Conservation (phyloP, 2,113 vertebrate genomes). For the Ciconia stormi region DNA sequence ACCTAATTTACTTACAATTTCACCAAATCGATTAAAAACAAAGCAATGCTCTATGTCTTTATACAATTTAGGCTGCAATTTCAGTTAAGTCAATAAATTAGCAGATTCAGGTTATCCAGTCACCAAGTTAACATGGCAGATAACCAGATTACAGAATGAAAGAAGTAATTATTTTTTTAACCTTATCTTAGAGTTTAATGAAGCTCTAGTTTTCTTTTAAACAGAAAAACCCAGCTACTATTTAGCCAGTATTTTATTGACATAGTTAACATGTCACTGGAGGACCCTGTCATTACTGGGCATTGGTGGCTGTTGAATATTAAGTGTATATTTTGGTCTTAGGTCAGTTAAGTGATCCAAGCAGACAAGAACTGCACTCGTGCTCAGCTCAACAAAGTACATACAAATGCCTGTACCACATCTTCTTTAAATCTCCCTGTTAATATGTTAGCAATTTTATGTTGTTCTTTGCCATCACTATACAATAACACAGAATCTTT, state of each 20-base stretch:
- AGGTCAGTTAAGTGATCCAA: not conserved
- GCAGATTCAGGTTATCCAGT: not conserved
- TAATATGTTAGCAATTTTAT: not conserved
- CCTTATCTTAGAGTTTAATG: not conserved
- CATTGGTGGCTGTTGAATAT: not conserved
- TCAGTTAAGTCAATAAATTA: not conserved
- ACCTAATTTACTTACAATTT: not conserved
- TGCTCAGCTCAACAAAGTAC: not conserved
- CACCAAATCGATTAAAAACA: not conserved
- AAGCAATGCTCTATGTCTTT: not conserved
- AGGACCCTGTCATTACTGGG: not conserved
- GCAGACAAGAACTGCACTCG: not conserved
- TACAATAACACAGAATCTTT: not conserved
- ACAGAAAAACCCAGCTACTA: not conserved
- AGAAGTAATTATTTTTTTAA: not conserved
- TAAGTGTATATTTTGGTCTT: not conserved
- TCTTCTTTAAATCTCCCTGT: not conserved
- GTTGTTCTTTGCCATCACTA: not conserved
- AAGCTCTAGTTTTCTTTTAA: not conserved
- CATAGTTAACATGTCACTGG: not conserved
- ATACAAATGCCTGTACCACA: not conserved
- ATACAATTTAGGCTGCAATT: not conserved
- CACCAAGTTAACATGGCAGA: not conserved
- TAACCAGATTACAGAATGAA: not conserved
- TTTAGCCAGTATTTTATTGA: not conserved